Base-by-base conservation (phyloP, 2,113 vertebrate genomes). In the Oenanthe oenanthe region DNA sequence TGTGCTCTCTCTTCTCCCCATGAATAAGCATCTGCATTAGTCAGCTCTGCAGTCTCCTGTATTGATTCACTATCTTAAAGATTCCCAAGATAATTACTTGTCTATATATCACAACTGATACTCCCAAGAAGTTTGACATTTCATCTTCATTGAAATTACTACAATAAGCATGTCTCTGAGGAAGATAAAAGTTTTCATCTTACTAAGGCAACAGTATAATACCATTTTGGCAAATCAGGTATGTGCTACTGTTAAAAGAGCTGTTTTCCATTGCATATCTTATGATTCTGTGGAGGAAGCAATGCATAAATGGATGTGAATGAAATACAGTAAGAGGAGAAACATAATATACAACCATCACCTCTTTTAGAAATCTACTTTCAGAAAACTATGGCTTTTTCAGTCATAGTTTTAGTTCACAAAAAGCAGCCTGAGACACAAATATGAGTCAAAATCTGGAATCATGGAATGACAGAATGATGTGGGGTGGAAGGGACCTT, bases 41-140 rank as follows among this genome's bases (percentile, higher is more conserved):
- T 92, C 79, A 95, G 78, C 58, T 94, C 61, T 88, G 42, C 53
- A 77, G 88, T 68, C 26, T 79, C 42, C 76, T 77, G 8, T 88
- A 66, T 73, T 80, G 66, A 56, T 53, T 70, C 58, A 74, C 60
- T 88, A 34, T 84, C 70, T 93, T 94, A 93, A 78, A 92, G 32
- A 14, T 96, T 97, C 89, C 84, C 79, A 92, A 67, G 65, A 67
- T 80, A 96, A 92, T 94, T 92, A 89, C 73, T 88, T 95, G 74
- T 94, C 93, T 96, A 15, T 89, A 76, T 88, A 93, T 97, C 95
- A 93, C 50, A 93, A 89, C 78, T 93, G 31, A 96, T 95, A 87
- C 36, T 86, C 86, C 80, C 29, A 45, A 91, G 71, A 53, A 94
- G 17, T 94, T 36, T 36, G 34, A 36, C 34, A 36, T 36, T 95